Evolutionary conservation across 2,113 vertebrate species (phyloP).

Genomic region (Zootoca vivipara): DNA sequence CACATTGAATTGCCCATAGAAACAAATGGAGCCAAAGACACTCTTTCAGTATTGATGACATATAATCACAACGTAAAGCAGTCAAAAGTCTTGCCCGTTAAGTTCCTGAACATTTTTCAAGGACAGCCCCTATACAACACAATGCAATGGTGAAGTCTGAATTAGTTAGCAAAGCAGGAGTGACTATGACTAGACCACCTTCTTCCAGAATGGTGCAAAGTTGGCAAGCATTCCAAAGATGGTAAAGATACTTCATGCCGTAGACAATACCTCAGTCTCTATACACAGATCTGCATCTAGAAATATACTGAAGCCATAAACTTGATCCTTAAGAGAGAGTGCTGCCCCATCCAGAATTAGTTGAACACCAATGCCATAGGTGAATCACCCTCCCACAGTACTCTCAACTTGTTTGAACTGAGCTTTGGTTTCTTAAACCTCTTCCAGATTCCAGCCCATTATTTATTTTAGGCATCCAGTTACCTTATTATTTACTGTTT

Average conservation of each 20-base stretch:
- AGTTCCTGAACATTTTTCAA: not conserved
- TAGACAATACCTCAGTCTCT: too few relatives aligned
- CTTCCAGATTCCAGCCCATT: not conserved
- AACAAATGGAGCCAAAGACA: not conserved
- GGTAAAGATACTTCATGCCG: too few relatives aligned
- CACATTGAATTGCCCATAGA: not conserved
- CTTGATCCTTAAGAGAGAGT: too few relatives aligned
- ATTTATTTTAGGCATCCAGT: not conserved
- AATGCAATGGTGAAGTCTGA: too few relatives aligned
- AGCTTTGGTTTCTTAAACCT: not conserved
- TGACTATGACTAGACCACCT: too few relatives aligned
- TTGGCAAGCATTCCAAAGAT: too few relatives aligned
- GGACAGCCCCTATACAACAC: too few relatives aligned
- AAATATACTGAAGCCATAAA: too few relatives aligned
- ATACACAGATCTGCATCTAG: too few relatives aligned
- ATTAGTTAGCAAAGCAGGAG: too few relatives aligned
- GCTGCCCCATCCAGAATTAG: not conserved
- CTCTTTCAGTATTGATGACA: not conserved
- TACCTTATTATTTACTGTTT: not conserved
- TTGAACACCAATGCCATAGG: not conserved
- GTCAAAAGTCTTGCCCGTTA: not conserved
- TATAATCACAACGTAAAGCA: not conserved
- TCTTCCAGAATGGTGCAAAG: too few relatives aligned
- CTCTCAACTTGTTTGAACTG: not conserved
- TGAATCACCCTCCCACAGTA: not conserved